phyloP scores from a whole-genome alignment of 2,797 vertebrate species.

The Halcyon chelicuti region DNA sequence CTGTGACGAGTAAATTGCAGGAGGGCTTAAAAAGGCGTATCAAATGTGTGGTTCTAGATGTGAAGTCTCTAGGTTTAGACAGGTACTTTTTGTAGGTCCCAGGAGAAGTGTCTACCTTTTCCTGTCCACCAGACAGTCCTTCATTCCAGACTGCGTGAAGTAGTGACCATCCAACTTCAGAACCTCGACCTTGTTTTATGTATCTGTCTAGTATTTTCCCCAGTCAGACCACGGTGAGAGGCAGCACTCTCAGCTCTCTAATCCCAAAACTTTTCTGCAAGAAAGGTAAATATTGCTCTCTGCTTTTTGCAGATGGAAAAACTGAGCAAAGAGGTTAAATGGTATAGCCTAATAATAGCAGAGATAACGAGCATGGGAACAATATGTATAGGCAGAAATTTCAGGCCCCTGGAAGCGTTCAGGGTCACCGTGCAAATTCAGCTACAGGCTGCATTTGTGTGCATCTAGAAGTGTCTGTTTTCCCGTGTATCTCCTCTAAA shows the following conservation, averaged over 20 bases:
- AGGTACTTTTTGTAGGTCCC: not conserved
- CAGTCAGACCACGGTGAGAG: rapidly evolving
- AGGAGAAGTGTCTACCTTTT: not conserved
- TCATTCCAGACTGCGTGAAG: not conserved
- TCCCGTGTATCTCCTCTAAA: not conserved
- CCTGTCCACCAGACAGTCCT: not conserved
- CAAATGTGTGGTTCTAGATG: constrained; percentile 12
- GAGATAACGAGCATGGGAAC: not conserved
- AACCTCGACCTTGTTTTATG: not conserved
- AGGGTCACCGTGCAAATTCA: not conserved
- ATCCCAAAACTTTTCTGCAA: not conserved
- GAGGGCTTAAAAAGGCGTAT: not conserved
- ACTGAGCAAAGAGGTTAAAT: not conserved
- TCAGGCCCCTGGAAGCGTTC: not conserved
- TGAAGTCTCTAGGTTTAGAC: not conserved
- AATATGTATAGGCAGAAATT: not conserved
- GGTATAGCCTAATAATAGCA: not conserved
- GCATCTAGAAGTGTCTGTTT: not conserved
- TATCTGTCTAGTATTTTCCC: not conserved
- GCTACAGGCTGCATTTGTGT: not conserved
- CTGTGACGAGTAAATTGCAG: constrained; percentile 18
- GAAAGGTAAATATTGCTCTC: not conserved
- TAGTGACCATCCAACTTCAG: not conserved
- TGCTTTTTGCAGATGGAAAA: not conserved
- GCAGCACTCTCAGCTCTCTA: not conserved